Evolutionary conservation across 2,888 invertebrate species (phyloP).

Genomic region (Seira sanloemensis): DNA sequence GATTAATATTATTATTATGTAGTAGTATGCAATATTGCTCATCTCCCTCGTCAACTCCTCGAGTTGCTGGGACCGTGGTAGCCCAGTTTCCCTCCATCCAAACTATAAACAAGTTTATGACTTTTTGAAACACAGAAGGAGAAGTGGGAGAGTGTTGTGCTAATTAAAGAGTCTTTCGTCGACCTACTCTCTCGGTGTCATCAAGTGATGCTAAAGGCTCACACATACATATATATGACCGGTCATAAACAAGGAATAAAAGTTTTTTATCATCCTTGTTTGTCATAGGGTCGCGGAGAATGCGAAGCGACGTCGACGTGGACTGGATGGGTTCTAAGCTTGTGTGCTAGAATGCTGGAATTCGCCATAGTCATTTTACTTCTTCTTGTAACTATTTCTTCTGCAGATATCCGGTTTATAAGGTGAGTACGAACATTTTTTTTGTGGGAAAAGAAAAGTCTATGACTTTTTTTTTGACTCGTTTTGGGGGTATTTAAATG

Average conservation of each 20-base stretch:
- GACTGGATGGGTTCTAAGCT: slow-evolving; percentile 74
- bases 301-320: slow-evolving; percentile 73
- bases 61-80: too few species aligned
- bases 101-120: too few species aligned
- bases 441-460: slow-evolving; percentile 37
- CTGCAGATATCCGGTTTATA: slow-evolving; percentile 73
- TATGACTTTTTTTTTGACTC: too few species aligned
- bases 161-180: too few species aligned
- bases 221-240: slow-evolving; percentile 27
- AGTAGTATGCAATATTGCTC: too few species aligned
- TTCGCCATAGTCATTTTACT: slow-evolving; percentile 74
- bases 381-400: slow-evolving; percentile 74
- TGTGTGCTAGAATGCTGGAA: slow-evolving; percentile 74
- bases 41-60: too few species aligned
- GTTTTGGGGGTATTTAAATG: neutral
- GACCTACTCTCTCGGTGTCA: too few species aligned
- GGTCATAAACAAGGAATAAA: slow-evolving; percentile 60
- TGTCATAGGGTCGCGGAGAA: slow-evolving; percentile 72
- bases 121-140: too few species aligned
- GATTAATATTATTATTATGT: too few species aligned
- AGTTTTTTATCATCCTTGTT: slow-evolving; percentile 32
- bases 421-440: slow-evolving; percentile 67
- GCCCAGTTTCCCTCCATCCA: too few species aligned
- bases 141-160: too few species aligned
- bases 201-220: too few species aligned